Evolutionary conservation across 2,888 invertebrate genomes (phyloP), one percentile per base, ranked within the genome.

Genomic region (Lasioglossum morio): DNA sequence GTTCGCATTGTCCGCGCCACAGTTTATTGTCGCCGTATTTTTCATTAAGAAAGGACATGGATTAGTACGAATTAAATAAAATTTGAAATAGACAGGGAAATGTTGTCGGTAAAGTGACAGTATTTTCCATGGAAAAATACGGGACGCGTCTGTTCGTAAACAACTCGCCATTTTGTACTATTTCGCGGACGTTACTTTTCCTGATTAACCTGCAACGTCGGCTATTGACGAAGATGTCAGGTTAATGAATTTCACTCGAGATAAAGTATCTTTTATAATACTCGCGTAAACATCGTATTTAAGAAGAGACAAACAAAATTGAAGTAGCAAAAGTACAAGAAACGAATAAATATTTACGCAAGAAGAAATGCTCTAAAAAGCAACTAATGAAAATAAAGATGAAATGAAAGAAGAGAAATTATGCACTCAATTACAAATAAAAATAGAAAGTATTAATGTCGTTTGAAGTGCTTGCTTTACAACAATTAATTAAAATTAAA

Each of bases 201-300:
- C 16, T 69, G 14, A 60, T 76, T 43, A 60, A 46, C 23, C 8
- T 34, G 37, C 37, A 19, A n/a, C n/a, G n/a, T n/a, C n/a, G n/a
- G n/a, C 30, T 23, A 72, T 16, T 14, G 27, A 7, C n/a, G 1
- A 23, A 57, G 46, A 69, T 57, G 37, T 27, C 5, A 23, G 34
- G 30, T 60, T 79, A 63, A 46, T 63, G 66, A 81, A 81, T 16
- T 7, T 43, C 37, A 19, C 34, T 53, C 19, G 27, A 40, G 53
- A 30, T 30, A 16, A 53, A 48, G 12, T 43, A 46, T 66, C n/a
- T 48, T 53, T 43, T 43, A 43, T 12, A 40, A 12, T 40, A 12
- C 40, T 40, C 40, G 40, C 40, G 40, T 40, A 12, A 12, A 40
- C 40, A 40, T 40, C 40, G 12, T 40, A 40, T 40, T 12, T 5